Evolutionary conservation across 2,888 invertebrate genomes (phyloP), one percentile per base, ranked within the genome.

Genomic region (Unio delphinus): DNA sequence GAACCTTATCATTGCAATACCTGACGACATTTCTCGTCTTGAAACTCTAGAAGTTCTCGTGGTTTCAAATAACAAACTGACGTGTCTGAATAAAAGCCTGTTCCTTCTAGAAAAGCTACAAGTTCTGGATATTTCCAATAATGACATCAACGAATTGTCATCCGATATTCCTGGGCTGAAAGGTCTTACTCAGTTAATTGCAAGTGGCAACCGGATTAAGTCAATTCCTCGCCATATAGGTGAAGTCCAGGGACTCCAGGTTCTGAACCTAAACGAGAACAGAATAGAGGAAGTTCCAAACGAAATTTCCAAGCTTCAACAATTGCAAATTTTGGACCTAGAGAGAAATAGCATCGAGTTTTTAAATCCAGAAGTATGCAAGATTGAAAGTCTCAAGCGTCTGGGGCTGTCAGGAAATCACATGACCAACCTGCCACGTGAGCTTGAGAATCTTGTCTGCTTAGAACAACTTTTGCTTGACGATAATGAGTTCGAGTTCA

Each of bases 401-500:
- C 82, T 89, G 3, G 83, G 83, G 26, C 69, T 89, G 57, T 81
- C 85, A 7, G 87, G 88, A n/a, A 89, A 89, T 73, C 81, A 80
- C 61, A 81, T 89, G 58, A 84, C 84, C 59, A 87, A 85, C 70
- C 73, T 89, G 60, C 88, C 89, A 23, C 75, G 84, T 20, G 85
- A 86, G 58, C 76, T 87, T 8, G 86, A 87, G 67, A 85, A 87
- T 68, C 73, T 88, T 59, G 67, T 78, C 2, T 78, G 73, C 28
- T 73, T 89, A 11, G 79, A 85, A 60, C 83, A 87, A 56, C 80
- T 89, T 8, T 69, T 83, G 11, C 69, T 88, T 28, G 86, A 86
- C 65, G 86, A 88, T 70, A 88, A 88, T 67, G 84, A 86, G 65
- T 87, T 88, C 71, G 86, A 87, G 61, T 86, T 87, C 57, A 81